A percentile compares a stretch with the other conserved stretches of the same genome.
Conservation (phyloP, 2,888 invertebrate species). For the Andrena hattorfiana region DNA sequence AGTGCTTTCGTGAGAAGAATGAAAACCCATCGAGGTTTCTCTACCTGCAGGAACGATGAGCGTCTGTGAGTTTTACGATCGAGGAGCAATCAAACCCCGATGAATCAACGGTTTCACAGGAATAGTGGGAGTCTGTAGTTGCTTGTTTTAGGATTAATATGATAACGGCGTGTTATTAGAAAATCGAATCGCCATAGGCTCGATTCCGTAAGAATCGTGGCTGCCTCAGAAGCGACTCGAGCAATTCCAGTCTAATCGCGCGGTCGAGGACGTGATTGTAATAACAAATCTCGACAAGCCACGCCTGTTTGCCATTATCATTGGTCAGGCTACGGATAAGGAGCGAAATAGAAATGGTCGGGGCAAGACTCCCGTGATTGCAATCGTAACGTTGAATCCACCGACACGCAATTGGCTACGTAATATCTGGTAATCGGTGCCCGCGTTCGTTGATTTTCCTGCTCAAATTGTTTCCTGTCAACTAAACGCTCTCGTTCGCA, state of each 20-base stretch:
- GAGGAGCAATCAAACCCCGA: not conserved
- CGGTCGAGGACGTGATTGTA: constrained; percentile 75
- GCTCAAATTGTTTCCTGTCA: constrained; percentile 40
- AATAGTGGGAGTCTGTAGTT: not conserved
- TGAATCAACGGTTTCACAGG: not conserved
- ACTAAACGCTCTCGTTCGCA: not conserved
- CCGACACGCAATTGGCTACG: constrained; percentile 67
- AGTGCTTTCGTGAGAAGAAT: too few species aligned
- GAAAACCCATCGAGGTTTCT: too few species aligned
- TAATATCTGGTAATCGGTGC: constrained; percentile 67
- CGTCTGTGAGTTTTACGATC: too few species aligned
- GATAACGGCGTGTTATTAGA: constrained; percentile 31
- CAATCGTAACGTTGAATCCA: constrained; percentile 56
- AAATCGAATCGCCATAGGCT: constrained; percentile 56
- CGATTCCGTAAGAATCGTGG: constrained; percentile 46
- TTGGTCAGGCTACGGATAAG: constrained; percentile 71
- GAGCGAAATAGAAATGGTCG: constrained; percentile 66
- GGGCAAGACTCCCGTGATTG: constrained; percentile 48
- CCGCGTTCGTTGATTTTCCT: constrained; percentile 55
- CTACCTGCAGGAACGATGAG: too few species aligned
- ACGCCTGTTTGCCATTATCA: constrained; percentile 77
- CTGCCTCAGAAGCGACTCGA: constrained; percentile 47
- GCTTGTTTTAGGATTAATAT: not conserved
- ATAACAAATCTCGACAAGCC: constrained; percentile 77
- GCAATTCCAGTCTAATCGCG: constrained; percentile 67